Evolutionary conservation across 37 sponge, comb jelly and placozoan species (phyloP), one percentile per base, ranked within the genome.

Genomic region (Mnemiopsis leidyi): DNA sequence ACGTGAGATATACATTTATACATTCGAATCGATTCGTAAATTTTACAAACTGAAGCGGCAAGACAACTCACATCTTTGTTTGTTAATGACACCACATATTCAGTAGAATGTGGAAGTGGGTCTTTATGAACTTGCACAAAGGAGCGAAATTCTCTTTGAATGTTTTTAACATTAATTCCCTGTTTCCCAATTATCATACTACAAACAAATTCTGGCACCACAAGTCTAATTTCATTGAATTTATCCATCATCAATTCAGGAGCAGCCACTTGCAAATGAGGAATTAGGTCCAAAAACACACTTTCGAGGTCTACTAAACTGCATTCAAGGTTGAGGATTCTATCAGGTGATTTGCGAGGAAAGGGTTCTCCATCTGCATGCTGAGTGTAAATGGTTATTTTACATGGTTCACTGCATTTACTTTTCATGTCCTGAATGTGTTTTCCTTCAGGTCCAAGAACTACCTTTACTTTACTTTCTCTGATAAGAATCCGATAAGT

Each of bases 161-260:
- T 85, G 25, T 39, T 23, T 18, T 85, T 38, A 21, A 85, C 61
- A 40, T 85, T 85, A 13, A 36, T 37, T 20, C 90, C 90, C n/a
- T 13, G 36, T 85, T 85, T 23, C 3, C 90, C 90, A 40, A 85
- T 85, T 28, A 85, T 85, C 61, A 38, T 40, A 21, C 61, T 40
- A 23, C 90, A 85, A 39, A 85, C 90, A 85, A 85, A 85, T 1
- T 85, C 90, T 23, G 90, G 90, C 38, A 85, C 90, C 23, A 85
- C 40, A 85, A 85, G 61, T 38, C 61, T n/a, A 21, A 85, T 40
- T n/a, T 85, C 61, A 40, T 85, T 85, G 2, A 28, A 85, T 25
- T 39, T 38, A 39, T 26, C 1, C 36, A 3, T 40, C 79, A 77
- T 77, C 18, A 34, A 77, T 36, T 85, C 90, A 39, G 90, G 40